Evolutionary conservation across 2,797 vertebrate genomes (phyloP).

Genomic region (Sebastes elongatus): DNA sequence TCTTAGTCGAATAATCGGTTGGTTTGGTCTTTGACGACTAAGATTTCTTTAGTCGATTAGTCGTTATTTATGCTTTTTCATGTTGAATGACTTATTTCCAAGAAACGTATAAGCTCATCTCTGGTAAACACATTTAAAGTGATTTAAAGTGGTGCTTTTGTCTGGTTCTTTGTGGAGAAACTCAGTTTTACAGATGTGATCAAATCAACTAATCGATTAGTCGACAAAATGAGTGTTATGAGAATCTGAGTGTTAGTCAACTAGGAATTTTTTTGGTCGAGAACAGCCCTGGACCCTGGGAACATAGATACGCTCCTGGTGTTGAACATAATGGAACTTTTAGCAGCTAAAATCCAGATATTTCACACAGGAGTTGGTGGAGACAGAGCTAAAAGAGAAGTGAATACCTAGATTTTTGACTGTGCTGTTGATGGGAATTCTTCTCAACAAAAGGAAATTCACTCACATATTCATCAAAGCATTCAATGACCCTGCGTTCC

Average conservation of each 20-base stretch:
- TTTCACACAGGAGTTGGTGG: background rate
- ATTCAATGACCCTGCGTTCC: background rate
- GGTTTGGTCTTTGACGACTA: background rate
- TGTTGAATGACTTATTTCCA: background rate
- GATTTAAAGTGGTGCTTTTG: background rate
- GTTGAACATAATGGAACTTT: background rate
- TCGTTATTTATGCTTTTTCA: background rate
- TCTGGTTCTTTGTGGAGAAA: background rate
- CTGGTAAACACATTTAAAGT: background rate
- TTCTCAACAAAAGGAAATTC: too few relatives aligned
- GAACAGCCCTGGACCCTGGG: background rate
- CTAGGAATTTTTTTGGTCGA: accelerated
- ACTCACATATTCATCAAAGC: background rate
- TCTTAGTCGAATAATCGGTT: background rate
- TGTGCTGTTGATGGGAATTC: background rate
- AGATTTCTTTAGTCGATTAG: background rate
- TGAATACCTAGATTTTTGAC: background rate
- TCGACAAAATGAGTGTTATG: background rate
- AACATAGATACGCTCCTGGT: background rate
- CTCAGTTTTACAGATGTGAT: background rate
- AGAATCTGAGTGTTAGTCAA: background rate
- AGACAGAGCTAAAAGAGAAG: background rate
- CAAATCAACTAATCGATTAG: background rate
- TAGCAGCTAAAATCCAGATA: background rate
- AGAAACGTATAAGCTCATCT: background rate